Base-by-base conservation (phyloP, 2,797 vertebrate species). In the Parauchenoglanis punctatus region DNA sequence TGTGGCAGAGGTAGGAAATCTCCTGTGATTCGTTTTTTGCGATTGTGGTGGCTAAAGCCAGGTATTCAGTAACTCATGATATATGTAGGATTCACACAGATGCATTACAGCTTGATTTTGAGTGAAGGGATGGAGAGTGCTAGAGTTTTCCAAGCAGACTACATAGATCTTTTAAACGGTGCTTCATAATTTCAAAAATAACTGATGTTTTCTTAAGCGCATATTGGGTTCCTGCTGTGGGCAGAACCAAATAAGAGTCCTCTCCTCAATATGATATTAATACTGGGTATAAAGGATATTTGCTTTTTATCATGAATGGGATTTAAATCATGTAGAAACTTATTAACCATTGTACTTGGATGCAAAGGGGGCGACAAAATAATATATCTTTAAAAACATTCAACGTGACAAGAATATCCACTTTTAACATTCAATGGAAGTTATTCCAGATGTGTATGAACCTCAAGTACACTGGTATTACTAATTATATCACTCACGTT, bases 11-110 rank as follows among this genome's bases (percentile, higher is more conserved):
- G 91, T 87, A 70, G 49, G 59, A 31, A 44, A 54, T 77, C 58
- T 87, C 56, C 6, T 28, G 11, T 63, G 65, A 46, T 40, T 80
- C 35, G 3, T 40, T 49, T 75, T 46, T 40, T n/a, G 35, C 5
- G 1, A 44, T 61, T n/a, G 31, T 46, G 25, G 35, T 44, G 20
- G 3, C 58, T 81, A 82, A 85, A 44, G 63, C 77, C 72, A 83
- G 88, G 87, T 72, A 61, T 83, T 85, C 77, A 75, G 75, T 85
- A 80, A 67, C 61, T 82, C 20, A 11, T 20, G 28, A 23, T 86
- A 52, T 80, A 85, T 44, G 31, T 20, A 40, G 56, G 54, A 58
- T 31, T 52, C 75, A 28, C 25, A 77, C 49, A 28, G 25, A 54
- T 77, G 46, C n/a, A 54, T 18, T n/a, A 54, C n/a, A 17, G 49